phyloP scores from a whole-genome alignment of 2,888 invertebrate species.

The Agapetus fuscipes region DNA sequence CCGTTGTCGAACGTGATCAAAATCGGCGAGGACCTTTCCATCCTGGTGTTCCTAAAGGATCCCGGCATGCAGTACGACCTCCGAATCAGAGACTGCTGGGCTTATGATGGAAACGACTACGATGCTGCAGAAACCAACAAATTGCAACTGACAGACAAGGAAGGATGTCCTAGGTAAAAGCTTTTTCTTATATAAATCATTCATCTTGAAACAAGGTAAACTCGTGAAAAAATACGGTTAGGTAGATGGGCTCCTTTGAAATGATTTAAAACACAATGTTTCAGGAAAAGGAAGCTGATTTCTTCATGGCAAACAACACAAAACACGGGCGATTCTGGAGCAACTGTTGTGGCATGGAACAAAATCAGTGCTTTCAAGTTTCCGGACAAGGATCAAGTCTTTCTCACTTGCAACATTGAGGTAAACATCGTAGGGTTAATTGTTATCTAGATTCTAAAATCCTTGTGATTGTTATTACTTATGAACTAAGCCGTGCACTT shows the following conservation, averaged over 20 bases:
- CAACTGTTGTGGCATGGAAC: slow-evolving; percentile 55
- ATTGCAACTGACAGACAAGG: slow-evolving; percentile 55
- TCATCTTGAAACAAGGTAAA: neutral
- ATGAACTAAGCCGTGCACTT: no score
- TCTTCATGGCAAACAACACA: slow-evolving; percentile 53
- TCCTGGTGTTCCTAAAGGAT: slow-evolving; percentile 61
- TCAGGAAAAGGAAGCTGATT: slow-evolving; percentile 54
- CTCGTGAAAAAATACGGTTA: no score
- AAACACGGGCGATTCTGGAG: slow-evolving; percentile 48
- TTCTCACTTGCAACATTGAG: slow-evolving; percentile 65
- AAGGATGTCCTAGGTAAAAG: slow-evolving; percentile 51
- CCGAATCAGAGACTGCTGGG: slow-evolving; percentile 64
- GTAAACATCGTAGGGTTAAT: no score
- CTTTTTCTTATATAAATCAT: neutral
- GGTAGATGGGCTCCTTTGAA: no score
- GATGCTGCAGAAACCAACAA: slow-evolving; percentile 46
- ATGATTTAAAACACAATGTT: no score
- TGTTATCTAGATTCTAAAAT: no score
- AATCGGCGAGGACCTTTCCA: slow-evolving; percentile 60
- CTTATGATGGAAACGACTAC: slow-evolving; percentile 56
- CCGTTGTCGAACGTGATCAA: slow-evolving; percentile 53
- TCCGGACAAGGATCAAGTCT: slow-evolving; percentile 63
- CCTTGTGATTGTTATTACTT: no score
- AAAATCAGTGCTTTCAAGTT: slow-evolving; percentile 65
- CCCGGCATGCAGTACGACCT: slow-evolving; percentile 53